A percentile compares a stretch with the other conserved stretches of the same genome.
These are phyloP conservation scores for Myanophis thanlyinensis DNA, from an alignment of 2,113 vertebrate genomes.

Conservation along the genomic window DNA sequence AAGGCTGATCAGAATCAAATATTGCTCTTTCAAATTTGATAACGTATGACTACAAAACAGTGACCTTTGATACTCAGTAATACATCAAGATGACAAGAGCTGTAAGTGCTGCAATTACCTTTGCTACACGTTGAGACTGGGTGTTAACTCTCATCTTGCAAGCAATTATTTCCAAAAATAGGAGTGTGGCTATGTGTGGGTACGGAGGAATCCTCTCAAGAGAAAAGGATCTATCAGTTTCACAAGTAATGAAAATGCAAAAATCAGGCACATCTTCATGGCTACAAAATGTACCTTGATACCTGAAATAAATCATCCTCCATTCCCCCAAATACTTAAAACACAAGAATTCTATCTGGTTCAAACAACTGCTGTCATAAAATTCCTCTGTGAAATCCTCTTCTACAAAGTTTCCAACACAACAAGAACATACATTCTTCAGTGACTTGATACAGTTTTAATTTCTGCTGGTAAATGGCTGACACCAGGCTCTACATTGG, in stretches of 20 bases:
- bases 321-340: neutral
- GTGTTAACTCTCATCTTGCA: conserved; percentile 66
- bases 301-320: neutral
- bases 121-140: conserved; percentile 66
- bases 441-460: neutral
- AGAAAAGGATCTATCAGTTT: conserved; percentile 18
- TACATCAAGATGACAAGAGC: conserved; percentile 94
- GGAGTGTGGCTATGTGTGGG: neutral
- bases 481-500: neutral
- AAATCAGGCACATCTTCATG: conserved; percentile 43
- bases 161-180: conserved; percentile 68
- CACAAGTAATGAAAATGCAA: conserved; percentile 50
- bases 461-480: neutral
- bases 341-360: conserved; percentile 12
- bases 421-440: conserved; percentile 2
- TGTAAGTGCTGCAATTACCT: conserved; percentile 91
- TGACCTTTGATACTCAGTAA: conserved; percentile 91
- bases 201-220: neutral
- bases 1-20: conserved; percentile 84
- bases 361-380: neutral
- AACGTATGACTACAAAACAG: conserved; percentile 98
- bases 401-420: neutral
- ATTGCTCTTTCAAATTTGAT: conserved; percentile 97
- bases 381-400: conserved; percentile 9
- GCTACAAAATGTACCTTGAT: conserved; percentile 28